Evolutionary conservation across 1,140 invertebrate genomes (phyloP), one percentile per base, ranked within the genome.

Genomic region (Manduca sexta): DNA sequence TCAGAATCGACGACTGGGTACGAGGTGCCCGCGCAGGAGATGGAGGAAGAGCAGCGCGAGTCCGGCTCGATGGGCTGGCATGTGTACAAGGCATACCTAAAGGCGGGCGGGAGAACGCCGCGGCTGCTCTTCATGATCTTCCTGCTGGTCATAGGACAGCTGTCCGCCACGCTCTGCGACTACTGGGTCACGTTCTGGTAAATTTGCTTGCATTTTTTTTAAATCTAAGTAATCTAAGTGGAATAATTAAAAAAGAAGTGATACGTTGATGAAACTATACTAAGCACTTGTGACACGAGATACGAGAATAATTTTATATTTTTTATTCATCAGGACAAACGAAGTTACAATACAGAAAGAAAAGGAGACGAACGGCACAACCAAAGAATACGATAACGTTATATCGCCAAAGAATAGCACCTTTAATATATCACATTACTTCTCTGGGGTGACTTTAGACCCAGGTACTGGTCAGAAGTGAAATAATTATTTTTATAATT

Each of bases 111-210:
- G 40, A 60, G 53, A 15, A 48, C 66, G 0, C 64, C 68, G 2
- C 62, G 74, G 17, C 58, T 88, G 0, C 8, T 77, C 2, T 82
- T 84, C 45, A 82, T 86, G 75, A 49, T 86, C 1, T n/a, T 86
- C 0, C 47, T 87, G 2, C 69, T 88, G 7, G 52, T 88, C 1
- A 41, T 87, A 13, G 86, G 85, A 5, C 88, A 88, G 58, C 54
- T 87, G 0, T 81, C 85, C 0, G 82, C 85, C 1, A 88, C 84
- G 5, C 64, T 84, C 2, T 84, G 78, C 35, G 88, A 88, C 52
- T 88, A 86, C 37, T 88, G 86, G 86, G 83, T 88, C 12, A 87
- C 86, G 2, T 84, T 82, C 56, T 88, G 87, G 87, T 87, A 65
- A 59, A 49, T 46, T 17, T 18, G 63, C 61, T 15, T 40, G n/a